phyloP scores from a whole-genome alignment of 1,140 invertebrate genomes.

The Drosophila punjabiensis region DNA sequence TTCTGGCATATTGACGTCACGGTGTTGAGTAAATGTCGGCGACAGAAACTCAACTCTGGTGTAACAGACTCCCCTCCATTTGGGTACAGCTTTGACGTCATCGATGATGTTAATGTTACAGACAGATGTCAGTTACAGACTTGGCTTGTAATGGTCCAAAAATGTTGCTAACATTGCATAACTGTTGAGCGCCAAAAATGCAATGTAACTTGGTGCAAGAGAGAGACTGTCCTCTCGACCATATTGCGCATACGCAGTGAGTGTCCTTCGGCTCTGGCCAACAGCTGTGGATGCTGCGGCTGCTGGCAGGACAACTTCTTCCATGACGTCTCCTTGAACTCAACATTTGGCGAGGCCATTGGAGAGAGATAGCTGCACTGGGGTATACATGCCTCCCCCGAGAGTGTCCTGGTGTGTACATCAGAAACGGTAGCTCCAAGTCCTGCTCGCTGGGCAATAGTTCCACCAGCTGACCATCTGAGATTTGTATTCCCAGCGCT shows the following conservation, averaged over 20 bases:
- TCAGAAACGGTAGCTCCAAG: background rate
- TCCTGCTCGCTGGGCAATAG: conserved; percentile 50
- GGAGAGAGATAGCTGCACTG: conserved; percentile 23
- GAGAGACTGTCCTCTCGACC: conserved; percentile 4
- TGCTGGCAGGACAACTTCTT: conserved; percentile 41
- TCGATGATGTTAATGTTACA: conserved; percentile 29
- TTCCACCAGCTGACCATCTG: conserved; percentile 25
- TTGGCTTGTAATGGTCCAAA: conserved; percentile 24
- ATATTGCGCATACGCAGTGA: conserved; percentile 37
- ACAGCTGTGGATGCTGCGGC: conserved; percentile 71
- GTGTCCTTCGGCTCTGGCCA: conserved; percentile 56
- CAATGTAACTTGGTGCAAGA: conserved; percentile 18
- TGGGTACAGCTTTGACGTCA: conserved; percentile 61
- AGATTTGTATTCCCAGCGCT: background rate
- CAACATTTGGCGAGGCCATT: conserved; percentile 77
- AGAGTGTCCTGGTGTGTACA: conserved; percentile 29
- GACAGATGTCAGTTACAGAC: conserved; percentile 15
- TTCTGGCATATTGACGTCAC: conserved; percentile 58
- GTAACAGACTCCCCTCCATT: conserved; percentile 33
- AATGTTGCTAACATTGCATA: conserved; percentile 68
- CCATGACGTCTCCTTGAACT: conserved; percentile 82
- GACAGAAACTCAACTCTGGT: conserved; percentile 42
- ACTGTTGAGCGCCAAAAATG: conserved; percentile 64
- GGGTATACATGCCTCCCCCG: conserved; percentile 30
- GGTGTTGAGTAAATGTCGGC: conserved; percentile 49